phyloP scores from a whole-genome alignment of 1,140 invertebrate genomes.

The Argopecten irradians region DNA sequence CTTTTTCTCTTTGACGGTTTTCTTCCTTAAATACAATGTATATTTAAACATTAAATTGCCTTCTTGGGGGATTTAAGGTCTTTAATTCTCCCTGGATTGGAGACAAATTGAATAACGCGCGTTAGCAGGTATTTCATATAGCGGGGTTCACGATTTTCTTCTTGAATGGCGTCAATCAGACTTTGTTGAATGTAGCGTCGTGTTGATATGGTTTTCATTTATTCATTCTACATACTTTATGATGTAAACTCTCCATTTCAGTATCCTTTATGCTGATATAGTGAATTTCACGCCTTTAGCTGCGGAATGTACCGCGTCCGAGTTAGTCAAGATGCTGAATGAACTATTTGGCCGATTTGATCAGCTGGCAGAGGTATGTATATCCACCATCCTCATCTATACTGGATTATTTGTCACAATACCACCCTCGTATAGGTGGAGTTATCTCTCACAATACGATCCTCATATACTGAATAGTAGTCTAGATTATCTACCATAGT shows the following conservation, averaged over 20 bases:
- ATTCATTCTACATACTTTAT: background rate
- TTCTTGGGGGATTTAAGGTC: no score
- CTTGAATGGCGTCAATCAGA: background rate
- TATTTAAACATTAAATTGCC: no score
- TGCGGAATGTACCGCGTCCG: conserved; percentile 86
- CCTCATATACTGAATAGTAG: no score
- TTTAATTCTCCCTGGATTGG: no score
- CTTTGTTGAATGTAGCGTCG: background rate
- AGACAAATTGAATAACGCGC: no score
- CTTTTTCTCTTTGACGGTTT: no score
- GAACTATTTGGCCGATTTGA: conserved; percentile 97
- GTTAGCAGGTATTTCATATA: no score
- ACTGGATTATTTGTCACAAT: background rate
- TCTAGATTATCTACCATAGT: no score
- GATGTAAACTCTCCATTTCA: conserved; percentile 74
- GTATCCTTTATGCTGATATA: conserved; percentile 96
- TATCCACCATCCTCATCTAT: background rate
- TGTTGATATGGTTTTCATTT: background rate
- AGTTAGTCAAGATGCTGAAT: conserved; percentile 93
- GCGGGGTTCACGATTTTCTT: background rate
- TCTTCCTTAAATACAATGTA: no score
- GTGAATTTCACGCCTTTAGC: conserved; percentile 96
- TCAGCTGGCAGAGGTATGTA: conserved; percentile 85
- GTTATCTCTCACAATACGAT: no score
- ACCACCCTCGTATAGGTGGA: no score